Evolutionary conservation across 1,140 invertebrate genomes (phyloP).

Genomic region (Drosophila sturtevanti): DNA sequence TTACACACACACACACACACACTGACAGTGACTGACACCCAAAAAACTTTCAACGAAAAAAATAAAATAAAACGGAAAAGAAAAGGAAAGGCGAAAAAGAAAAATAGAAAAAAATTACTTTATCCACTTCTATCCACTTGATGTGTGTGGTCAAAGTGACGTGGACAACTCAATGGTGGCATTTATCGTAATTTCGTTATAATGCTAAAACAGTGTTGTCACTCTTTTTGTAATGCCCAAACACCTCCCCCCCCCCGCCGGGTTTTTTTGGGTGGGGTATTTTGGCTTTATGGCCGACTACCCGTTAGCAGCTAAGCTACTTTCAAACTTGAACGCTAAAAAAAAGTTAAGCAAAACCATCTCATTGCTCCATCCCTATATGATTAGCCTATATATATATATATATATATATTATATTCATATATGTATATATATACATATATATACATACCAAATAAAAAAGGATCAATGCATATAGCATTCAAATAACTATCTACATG

Average conservation of each 20-base stretch:
- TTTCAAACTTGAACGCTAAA: neutral
- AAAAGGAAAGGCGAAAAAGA: neutral
- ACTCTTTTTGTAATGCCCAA: neutral
- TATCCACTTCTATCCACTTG: neutral
- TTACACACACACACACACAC: constrained; percentile 23
- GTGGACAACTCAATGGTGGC: constrained; percentile 22
- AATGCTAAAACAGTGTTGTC: constrained; percentile 13
- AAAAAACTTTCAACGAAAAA: constrained; percentile 1
- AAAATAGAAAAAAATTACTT: constrained; percentile 7
- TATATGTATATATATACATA: too few relatives aligned
- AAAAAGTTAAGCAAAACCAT: neutral
- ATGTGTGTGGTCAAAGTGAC: constrained; percentile 1
- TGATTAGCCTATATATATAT: too few relatives aligned
- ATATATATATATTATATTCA: too few relatives aligned
- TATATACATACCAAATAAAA: too few relatives aligned
- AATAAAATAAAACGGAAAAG: neutral
- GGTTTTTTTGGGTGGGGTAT: neutral
- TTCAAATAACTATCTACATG: too few relatives aligned
- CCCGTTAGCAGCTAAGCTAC: constrained; percentile 9
- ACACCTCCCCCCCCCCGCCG: neutral
- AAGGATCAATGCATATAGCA: too few relatives aligned
- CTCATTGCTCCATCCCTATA: too few relatives aligned
- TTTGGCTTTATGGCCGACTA: neutral
- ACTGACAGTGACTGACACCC: neutral
- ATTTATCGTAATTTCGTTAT: constrained; percentile 41